Conservation (phyloP, 2,888 invertebrate species). For the Phortica okadai region DNA sequence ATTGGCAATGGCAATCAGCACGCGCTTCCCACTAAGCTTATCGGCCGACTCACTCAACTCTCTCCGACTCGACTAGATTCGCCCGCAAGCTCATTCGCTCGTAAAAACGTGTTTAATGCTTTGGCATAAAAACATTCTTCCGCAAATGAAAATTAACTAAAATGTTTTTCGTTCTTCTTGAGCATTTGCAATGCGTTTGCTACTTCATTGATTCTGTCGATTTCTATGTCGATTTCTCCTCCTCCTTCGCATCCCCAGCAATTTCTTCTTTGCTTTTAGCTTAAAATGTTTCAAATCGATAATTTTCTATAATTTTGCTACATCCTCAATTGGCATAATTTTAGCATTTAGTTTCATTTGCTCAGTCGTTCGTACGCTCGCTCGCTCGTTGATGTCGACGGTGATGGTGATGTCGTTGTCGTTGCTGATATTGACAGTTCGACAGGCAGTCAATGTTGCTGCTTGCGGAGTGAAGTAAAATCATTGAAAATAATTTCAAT, state of each 20-base stretch:
- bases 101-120: slow-evolving; percentile 29
- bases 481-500: slow-evolving; percentile 32
- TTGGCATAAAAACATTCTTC: slow-evolving; percentile 27
- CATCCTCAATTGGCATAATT: slow-evolving; percentile 59
- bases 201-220: neutral
- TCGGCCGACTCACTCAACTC: neutral
- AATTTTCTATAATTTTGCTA: slow-evolving; percentile 55
- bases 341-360: slow-evolving; percentile 45
- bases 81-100: neutral
- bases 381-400: neutral
- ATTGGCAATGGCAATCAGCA: slow-evolving; percentile 12
- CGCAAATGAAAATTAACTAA: slow-evolving; percentile 26
- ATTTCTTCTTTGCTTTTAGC: slow-evolving; percentile 33
- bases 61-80: neutral
- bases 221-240: neutral
- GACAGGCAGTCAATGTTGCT: slow-evolving; percentile 3
- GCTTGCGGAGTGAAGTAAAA: neutral
- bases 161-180: neutral
- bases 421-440: slow-evolving; percentile 4
- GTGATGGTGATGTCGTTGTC: neutral
- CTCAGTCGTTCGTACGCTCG: neutral
- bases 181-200: neutral
- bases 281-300: slow-evolving; percentile 37
- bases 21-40: neutral
- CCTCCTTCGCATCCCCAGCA: neutral